Base-by-base conservation (phyloP, 2,797 vertebrate genomes). In the Ptychadena robeensis region DNA sequence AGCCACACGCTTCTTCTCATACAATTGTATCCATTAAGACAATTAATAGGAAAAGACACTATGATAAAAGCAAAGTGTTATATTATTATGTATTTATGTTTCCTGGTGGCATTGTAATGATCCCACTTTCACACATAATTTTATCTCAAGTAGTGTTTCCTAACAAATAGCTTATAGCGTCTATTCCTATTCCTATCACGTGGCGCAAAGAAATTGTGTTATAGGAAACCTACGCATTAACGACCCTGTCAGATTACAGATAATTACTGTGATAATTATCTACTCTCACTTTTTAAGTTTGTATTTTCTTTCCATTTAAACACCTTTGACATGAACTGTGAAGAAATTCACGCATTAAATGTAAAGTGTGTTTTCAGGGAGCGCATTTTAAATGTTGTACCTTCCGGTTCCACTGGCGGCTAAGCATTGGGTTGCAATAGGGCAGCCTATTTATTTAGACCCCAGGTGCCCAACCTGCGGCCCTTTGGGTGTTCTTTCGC, bases 121-220 rank as follows among this genome's bases (percentile, higher is more conserved):
- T 30, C 38, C 27, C 25, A 65, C 6, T 11, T 65, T 30, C 37
- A 34, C 9, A 3, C 27, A 74, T 73, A 2, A 30, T 63, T 40
- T 64, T 14, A 75, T 75, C 59, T 65, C 12, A 64, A 59, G 28
- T 28, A 61, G 22, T 27, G 48, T 59, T 31, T 10, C 32, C 14
- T 35, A 63, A 38, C 28, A 64, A 75, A 76, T 65, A 34, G 28
- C 59, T 38, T 30, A 61, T n/a, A 10, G 72, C 34, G 44, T 75
- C 73, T 63, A 15, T 27, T 28, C 64, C n/a, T n/a, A n/a, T n/a
- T 12, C 32, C 37, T 31, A 18, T 38, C 57, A 30, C 25, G 35
- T 15, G 14, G 4, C 37, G 15, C 63, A 10, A 15, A 27, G 34
- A 10, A 35, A 63, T 61, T 76, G 37, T 30, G 30, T 22, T 31